phyloP scores from a whole-genome alignment of 1,140 invertebrate genomes.

The Cotesia chilonis region DNA sequence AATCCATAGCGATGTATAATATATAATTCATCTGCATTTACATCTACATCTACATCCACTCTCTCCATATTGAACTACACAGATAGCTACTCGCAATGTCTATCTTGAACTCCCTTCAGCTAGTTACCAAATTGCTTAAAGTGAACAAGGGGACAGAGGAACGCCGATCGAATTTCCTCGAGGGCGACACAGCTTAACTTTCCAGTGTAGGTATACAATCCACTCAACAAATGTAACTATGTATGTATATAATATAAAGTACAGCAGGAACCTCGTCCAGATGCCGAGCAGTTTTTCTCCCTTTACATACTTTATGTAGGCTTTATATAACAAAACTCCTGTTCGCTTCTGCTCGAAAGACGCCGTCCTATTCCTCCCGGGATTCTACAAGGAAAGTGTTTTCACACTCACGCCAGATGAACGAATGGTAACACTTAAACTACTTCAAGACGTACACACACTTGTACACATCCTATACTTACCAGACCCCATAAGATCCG shows the following conservation, averaged over 20 bases:
- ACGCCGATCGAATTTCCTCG: slow-evolving; percentile 20
- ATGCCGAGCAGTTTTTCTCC: slow-evolving; percentile 21
- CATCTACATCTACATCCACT: not conserved
- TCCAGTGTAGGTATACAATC: not conserved
- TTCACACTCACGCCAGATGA: slow-evolving; percentile 16
- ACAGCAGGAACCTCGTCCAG: slow-evolving; percentile 10
- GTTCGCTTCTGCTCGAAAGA: not conserved
- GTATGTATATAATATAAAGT: not conserved
- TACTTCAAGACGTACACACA: too few relatives aligned
- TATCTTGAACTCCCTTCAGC: too few relatives aligned
- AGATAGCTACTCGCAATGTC: not conserved
- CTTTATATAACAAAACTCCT: slow-evolving; percentile 11
- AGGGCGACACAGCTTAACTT: not conserved
- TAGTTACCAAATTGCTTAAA: not conserved
- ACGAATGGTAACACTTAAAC: too few relatives aligned
- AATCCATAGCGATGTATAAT: too few relatives aligned
- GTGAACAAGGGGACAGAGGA: not conserved
- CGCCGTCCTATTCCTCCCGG: not conserved
- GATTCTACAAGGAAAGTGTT: slow-evolving; percentile 33
- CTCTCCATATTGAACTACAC: not conserved
- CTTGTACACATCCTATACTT: too few relatives aligned
- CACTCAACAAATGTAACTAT: not conserved
- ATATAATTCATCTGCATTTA: not conserved
- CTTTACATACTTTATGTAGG: slow-evolving; percentile 4
- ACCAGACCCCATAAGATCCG: too few relatives aligned